phyloP scores from a whole-genome alignment of 2,888 invertebrate genomes.

The Leucania comma region DNA sequence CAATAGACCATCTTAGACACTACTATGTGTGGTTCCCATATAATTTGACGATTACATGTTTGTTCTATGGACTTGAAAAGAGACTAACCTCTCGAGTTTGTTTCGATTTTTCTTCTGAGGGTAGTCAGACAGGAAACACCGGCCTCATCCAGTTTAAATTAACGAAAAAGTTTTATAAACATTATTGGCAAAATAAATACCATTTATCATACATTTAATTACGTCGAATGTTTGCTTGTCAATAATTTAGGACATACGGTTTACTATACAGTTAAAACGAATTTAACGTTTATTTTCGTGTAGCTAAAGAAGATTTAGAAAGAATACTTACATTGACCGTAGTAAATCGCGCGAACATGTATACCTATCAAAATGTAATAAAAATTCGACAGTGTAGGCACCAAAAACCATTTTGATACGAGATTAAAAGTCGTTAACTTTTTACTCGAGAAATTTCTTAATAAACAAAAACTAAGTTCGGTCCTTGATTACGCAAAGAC shows the following conservation, averaged over 20 bases:
- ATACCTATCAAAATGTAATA: conserved; percentile 56
- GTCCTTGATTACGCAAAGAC: conserved; percentile 49
- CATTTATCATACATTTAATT: conserved; percentile 31
- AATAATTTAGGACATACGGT: conserved; percentile 39
- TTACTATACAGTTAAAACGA: conserved; percentile 31
- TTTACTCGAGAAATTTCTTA: conserved; percentile 50
- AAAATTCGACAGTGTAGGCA: conserved; percentile 44
- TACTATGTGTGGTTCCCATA: no score
- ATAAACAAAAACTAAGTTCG: conserved; percentile 60
- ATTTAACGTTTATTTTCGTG: conserved; percentile 21
- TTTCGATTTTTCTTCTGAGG: no score
- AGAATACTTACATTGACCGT: conserved; percentile 18
- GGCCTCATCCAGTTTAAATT: no score
- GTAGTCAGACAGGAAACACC: no score
- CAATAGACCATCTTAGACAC: no score
- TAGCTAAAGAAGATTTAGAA: conserved; percentile 20
- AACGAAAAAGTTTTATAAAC: no score
- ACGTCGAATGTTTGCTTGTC: conserved; percentile 32
- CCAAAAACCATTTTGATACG: conserved; percentile 28
- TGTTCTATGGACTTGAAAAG: no score
- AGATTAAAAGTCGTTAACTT: conserved; percentile 52
- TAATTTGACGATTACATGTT: no score
- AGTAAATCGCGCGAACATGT: conserved; percentile 42
- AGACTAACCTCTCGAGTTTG: no score
- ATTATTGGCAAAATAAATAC: no score